Conservation (phyloP, 1,140 invertebrate genomes). For the Wiebesia pumilae region DNA sequence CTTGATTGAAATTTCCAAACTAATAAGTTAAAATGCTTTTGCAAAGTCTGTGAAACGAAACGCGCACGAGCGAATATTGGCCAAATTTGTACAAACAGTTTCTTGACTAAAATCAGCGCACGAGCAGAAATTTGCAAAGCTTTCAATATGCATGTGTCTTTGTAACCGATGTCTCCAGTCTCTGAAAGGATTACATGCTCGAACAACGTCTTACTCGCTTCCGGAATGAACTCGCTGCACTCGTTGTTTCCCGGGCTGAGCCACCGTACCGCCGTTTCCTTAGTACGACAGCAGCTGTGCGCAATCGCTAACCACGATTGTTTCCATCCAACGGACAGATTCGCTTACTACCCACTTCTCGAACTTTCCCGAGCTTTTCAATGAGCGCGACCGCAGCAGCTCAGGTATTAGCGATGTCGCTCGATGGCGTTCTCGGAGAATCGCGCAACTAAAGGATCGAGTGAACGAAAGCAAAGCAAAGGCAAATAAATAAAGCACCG, state of each 20-base stretch:
- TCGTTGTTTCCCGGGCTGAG: not conserved
- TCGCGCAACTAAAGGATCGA: not conserved
- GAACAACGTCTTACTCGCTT: not conserved
- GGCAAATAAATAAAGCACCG: not conserved
- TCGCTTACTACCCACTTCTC: no score
- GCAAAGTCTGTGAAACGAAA: not conserved
- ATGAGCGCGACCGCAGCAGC: not conserved
- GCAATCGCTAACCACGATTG: not conserved
- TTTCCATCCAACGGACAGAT: no score
- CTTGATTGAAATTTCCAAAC: not conserved
- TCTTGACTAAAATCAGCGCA: not conserved
- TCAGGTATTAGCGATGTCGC: not conserved
- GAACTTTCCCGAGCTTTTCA: no score
- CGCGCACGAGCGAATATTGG: not conserved
- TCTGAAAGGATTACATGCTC: not conserved
- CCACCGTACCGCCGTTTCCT: not conserved
- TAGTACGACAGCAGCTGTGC: not conserved
- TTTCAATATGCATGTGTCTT: not conserved
- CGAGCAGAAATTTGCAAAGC: not conserved
- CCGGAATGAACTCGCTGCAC: not conserved
- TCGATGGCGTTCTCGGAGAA: not conserved
- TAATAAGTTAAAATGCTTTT: not conserved
- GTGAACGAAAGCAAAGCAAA: not conserved
- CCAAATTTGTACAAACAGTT: not conserved
- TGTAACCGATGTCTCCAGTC: not conserved